phyloP scores from a whole-genome alignment of 2,888 invertebrate genomes.

The Gibbula magus region DNA sequence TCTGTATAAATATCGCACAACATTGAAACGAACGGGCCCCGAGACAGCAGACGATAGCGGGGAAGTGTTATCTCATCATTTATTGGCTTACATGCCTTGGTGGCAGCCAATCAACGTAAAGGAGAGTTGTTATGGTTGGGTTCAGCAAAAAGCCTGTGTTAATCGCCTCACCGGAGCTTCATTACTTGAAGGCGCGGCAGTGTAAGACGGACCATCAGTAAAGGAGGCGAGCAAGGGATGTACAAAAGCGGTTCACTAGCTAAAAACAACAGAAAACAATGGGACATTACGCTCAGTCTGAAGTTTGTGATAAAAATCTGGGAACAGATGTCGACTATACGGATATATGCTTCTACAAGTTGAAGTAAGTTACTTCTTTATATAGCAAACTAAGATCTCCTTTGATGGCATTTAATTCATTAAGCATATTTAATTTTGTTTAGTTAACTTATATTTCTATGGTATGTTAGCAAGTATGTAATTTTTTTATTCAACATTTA shows the following conservation, averaged over 20 bases:
- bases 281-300: conserved; percentile 11
- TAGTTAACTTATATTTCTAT: no score
- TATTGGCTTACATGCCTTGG: not conserved
- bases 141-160: no score
- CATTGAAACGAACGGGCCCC: not conserved
- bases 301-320: conserved; percentile 10
- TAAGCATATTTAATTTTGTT: no score
- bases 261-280: not conserved
- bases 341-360: conserved; percentile 23
- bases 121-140: no score
- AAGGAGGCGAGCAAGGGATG: conserved; percentile 3
- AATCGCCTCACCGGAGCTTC: not conserved
- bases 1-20: no score
- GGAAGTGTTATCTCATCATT: not conserved
- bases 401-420: no score
- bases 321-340: conserved; percentile 12
- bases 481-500: no score
- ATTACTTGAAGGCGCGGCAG: not conserved
- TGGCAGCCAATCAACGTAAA: not conserved
- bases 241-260: not conserved
- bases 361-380: conserved; percentile 1
- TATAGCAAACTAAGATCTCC: no score
- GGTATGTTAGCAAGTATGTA: no score
- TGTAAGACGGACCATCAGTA: not conserved
- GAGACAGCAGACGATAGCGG: not conserved